Base-by-base conservation (phyloP, 1,140 invertebrate genomes). In the Tribolium castaneum region DNA sequence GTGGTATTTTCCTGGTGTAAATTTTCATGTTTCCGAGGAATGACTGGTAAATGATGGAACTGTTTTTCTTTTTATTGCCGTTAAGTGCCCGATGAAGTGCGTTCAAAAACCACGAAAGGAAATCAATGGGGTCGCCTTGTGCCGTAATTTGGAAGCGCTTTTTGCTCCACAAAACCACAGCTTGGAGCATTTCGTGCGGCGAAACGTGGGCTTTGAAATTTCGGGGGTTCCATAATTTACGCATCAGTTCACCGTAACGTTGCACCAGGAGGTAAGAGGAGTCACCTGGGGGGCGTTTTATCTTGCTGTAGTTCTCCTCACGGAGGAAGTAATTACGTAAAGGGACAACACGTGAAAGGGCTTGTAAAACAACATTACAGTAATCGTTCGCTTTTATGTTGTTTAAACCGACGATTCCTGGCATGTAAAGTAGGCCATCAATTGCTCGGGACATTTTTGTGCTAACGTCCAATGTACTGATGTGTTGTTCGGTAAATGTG, bases 311-410 rank as follows among this genome's bases (percentile, higher is more conserved):
- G 86, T 97, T 99, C 76, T 94, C 92, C 88, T 99, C 98, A 70
- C 95, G 90, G 6, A 99, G 86, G 85, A 99, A 99, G 86, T 97
- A 99, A 85, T 99, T 94, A 70, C 99, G 89, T 30, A 99, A 87
- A 1, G 98, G 98, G 22, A 93, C 92, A 1, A 99, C 98, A 89
- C 99, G 97, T 0, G 96, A 97, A 12, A 99, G 88, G 54, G 96
- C 95, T 95, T 98, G 97, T 56, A 99, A 89, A 78, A 99, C 95
- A 72, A 99, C 98, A 90, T 99, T 99, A 83, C 98, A 99, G 85
- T 99, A 99, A 88, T 99, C 98, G 90, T 99, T 99, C 1, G 96
- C 96, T 88, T 99, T 99, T 79, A 99, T 99, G 87, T 99, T 99
- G 86, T 99, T 99, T 14, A 99, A 89, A 1, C 99, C 99, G 25